phyloP scores from a whole-genome alignment of 2,797 vertebrate species.

The Chrosomus eos region DNA sequence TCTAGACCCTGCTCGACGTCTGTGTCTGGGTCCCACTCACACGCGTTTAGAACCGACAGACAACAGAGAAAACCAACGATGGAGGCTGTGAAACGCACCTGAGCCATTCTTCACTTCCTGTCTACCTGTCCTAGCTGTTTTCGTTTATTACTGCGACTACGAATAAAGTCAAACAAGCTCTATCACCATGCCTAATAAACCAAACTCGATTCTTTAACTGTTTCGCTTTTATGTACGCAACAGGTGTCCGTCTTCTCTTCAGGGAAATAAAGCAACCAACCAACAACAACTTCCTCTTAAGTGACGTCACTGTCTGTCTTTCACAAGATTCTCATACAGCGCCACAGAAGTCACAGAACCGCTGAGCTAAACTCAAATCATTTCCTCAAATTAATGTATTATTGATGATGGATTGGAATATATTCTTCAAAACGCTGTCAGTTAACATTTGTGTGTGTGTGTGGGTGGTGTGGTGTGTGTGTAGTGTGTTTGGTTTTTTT shows the following conservation, averaged over 20 bases:
- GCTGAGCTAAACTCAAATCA: not conserved
- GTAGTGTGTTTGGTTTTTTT: not conserved
- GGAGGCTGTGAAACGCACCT: not conserved
- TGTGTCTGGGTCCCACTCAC: slow-evolving; percentile 54
- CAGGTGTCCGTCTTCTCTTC: slow-evolving; percentile 2
- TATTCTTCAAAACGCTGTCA: not conserved
- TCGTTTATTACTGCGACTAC: not conserved
- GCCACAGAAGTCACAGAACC: not conserved
- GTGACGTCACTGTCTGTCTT: slow-evolving; percentile 47
- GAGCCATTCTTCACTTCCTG: slow-evolving; percentile 45
- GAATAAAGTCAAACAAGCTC: not conserved
- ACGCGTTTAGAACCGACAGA: slow-evolving; percentile 54
- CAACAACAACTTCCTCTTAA: slow-evolving; percentile 59
- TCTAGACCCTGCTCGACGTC: slow-evolving; percentile 37
- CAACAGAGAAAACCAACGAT: not conserved
- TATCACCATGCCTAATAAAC: not conserved
- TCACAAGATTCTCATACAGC: not conserved
- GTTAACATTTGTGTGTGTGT: not conserved
- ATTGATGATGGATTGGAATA: not conserved
- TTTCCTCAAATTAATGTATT: not conserved
- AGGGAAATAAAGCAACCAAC: not conserved
- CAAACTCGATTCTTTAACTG: not conserved
- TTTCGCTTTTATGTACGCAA: not conserved
- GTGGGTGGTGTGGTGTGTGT: too few relatives aligned
- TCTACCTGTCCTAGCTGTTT: not conserved